Percentiles rank a stretch among this genome's conserved stretches.
Conservation (phyloP, 1,140 invertebrate species). For the Drosophila trapezifrons region DNA sequence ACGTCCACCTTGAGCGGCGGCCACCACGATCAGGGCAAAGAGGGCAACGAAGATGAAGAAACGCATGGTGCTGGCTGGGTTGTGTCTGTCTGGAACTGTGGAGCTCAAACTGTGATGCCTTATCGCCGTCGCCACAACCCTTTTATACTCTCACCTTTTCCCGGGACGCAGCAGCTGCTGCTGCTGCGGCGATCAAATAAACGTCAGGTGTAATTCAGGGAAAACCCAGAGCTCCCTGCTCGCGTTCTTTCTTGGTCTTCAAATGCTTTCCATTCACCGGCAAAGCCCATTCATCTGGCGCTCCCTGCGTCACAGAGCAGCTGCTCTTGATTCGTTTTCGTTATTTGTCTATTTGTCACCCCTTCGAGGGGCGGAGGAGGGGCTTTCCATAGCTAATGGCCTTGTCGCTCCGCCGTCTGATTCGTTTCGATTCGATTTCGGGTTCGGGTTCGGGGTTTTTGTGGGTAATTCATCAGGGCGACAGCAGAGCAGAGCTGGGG, state of each 20-base stretch:
- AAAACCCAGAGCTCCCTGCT: conserved; percentile 7
- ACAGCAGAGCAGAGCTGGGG: not conserved
- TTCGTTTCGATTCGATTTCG: conserved; percentile 20
- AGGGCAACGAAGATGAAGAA: conserved; percentile 26
- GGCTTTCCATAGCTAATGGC: conserved; percentile 35
- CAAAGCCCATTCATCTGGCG: conserved; percentile 18
- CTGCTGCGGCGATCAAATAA: conserved; percentile 21
- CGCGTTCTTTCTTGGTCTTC: conserved; percentile 18
- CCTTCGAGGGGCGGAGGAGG: not conserved
- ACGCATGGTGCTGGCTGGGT: conserved; percentile 24
- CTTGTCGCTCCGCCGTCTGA: conserved; percentile 23
- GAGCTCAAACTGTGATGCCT: conserved; percentile 29
- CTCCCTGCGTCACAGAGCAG: conserved; percentile 36
- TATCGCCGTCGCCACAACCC: not conserved
- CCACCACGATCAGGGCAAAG: conserved; percentile 34
- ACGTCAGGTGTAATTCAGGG: conserved; percentile 16
- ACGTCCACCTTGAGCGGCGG: conserved; percentile 33
- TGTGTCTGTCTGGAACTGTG: conserved; percentile 5
- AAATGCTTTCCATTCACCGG: conserved; percentile 12
- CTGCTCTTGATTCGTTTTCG: conserved; percentile 45
- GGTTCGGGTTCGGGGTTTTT: not conserved
- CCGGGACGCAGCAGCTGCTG: not conserved
- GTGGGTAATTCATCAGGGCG: conserved; percentile 31
- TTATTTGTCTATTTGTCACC: conserved; percentile 48
- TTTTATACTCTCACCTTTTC: conserved; percentile 38